phyloP scores from a whole-genome alignment of 1,140 invertebrate genomes.

The Aphis craccivora region DNA sequence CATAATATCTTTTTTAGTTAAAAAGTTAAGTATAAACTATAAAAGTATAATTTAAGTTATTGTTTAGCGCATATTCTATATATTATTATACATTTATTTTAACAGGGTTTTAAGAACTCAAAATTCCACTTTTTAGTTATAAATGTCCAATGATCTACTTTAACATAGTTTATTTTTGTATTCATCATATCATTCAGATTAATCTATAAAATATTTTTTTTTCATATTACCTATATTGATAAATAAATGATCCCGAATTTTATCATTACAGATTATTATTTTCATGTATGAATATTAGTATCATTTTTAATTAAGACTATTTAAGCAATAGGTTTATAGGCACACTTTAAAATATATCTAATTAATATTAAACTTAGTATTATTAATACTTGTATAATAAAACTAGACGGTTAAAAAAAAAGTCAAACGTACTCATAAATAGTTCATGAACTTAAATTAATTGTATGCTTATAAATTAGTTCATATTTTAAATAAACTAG shows the following conservation, averaged over 20 bases:
- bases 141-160: background rate
- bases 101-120: no score
- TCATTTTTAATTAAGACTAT: background rate
- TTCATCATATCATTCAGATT: background rate
- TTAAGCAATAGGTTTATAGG: background rate
- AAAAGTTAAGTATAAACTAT: no score
- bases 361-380: background rate
- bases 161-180: background rate
- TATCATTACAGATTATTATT: background rate
- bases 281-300: background rate
- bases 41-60: no score
- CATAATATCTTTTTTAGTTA: no score
- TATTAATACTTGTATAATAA: background rate
- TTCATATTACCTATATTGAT: background rate
- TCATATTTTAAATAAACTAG: background rate
- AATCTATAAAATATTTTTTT: background rate
- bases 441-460: background rate
- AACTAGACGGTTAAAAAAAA: no score
- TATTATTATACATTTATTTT: no score
- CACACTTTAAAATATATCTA: background rate
- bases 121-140: no score
- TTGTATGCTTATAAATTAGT: background rate
- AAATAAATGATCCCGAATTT: background rate
- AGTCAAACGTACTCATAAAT: no score
- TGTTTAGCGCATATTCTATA: no score